Evolutionary conservation across 2,797 vertebrate species (phyloP), one percentile per base, ranked within the genome.

Genomic region (Oreonectes daqikongensis): DNA sequence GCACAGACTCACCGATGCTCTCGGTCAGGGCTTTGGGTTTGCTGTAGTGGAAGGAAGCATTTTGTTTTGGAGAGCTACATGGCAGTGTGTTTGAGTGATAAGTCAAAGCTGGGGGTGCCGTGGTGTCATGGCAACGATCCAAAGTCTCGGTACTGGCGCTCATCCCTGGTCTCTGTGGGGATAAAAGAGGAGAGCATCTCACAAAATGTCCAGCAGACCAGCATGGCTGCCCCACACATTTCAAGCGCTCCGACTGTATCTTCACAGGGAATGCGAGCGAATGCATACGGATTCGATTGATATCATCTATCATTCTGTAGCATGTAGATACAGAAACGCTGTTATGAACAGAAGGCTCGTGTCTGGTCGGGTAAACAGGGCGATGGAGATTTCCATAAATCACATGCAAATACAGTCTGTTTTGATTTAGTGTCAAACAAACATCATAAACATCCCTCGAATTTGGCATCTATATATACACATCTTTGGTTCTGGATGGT

Each of bases 1-100:
- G 35, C 35, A 35, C 35, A 4, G 26, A 57, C 81, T 79, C 80
- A 99, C 97, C 95, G 88, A 95, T 97, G 89, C 94, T 96, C 88
- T 98, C 95, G 73, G 94, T 86, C n/a, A 97, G 84, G 22, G 92
- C 94, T 89, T 92, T 97, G 72, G 96, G 96, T 72, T 96, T 98
- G 90, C 96, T 88, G 91, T 97, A 99, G 80, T 97, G 94, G 82
- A 96, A 95, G 0, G 96, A 95, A 2, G 95, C 91, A 78, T 98
- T 96, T 18, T 94, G 90, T 83, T 96, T 98, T 12, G 96, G 97
- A 22, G 96, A 99, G 61, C 91, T 91, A 0, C 96, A 91, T 46
- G 90, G 90, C 72, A 94, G 83, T 61, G 92, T 90, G 85, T 88
- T 90, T 78, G 93, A 87, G 0, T 95, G 91, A 74, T 94, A 94